Evolutionary conservation across 2,888 invertebrate species (phyloP).

Genomic region (Lasioglossum leucozonium): DNA sequence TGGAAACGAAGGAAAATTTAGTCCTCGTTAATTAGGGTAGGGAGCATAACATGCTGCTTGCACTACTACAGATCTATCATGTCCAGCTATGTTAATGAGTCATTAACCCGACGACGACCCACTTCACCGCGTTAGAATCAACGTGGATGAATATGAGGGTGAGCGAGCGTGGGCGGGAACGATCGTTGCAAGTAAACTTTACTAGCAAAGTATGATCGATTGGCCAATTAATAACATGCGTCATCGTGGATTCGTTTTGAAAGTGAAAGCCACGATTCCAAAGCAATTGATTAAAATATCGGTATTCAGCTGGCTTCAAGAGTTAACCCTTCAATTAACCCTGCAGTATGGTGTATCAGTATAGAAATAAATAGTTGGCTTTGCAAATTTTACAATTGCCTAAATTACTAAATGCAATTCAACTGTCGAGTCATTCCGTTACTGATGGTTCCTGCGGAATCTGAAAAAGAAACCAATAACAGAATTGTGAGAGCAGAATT

Average conservation of each 20-base stretch:
- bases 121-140: constrained; percentile 43
- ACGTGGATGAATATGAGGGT: constrained; percentile 14
- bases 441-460: background rate
- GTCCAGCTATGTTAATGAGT: constrained; percentile 76
- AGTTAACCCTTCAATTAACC: background rate
- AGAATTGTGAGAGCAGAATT: background rate
- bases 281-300: background rate
- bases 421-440: background rate
- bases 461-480: background rate
- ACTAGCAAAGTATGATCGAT: constrained; percentile 47
- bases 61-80: constrained; percentile 74
- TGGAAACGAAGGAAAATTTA: constrained; percentile 17
- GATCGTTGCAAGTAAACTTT: constrained; percentile 60
- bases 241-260: constrained; percentile 12
- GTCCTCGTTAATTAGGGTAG: constrained; percentile 55
- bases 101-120: constrained; percentile 71
- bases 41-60: constrained; percentile 46
- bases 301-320: background rate
- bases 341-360: too few species aligned
- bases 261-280: background rate
- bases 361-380: too few species aligned
- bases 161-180: background rate
- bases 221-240: constrained; percentile 26
- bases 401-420: background rate
- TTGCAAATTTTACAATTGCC: too few species aligned